Percentiles rank a stretch among this genome's conserved stretches.
These are phyloP conservation scores for Diadegma fenestrale DNA, from an alignment of 2,888 invertebrate genomes.

Conservation along the genomic window DNA sequence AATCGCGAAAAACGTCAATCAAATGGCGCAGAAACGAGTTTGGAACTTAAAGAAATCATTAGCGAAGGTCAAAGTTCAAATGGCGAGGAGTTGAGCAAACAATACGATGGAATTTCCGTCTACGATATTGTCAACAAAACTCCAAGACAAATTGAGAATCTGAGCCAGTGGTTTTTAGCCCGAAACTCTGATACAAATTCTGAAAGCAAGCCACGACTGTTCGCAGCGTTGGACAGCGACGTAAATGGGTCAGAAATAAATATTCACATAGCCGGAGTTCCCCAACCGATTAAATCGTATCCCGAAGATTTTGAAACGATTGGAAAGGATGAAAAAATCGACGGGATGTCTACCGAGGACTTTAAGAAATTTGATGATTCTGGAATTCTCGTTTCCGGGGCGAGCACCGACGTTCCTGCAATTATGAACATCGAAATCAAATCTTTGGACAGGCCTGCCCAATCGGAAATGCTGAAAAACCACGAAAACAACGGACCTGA, in stretches of 20 bases:
- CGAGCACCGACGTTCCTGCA: constrained; percentile 13
- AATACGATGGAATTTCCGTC: constrained; percentile 15
- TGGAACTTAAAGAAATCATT: not conserved
- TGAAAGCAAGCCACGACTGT: constrained; percentile 15
- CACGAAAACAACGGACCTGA: not conserved
- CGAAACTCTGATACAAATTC: constrained; percentile 24
- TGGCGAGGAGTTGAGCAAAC: not conserved
- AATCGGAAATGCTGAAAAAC: not conserved
- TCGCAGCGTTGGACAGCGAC: not conserved
- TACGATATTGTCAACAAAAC: constrained; percentile 52
- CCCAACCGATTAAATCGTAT: constrained; percentile 8
- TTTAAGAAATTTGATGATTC: constrained; percentile 27
- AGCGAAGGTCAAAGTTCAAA: not conserved
- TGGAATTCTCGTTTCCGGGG: constrained; percentile 8
- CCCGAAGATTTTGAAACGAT: constrained; percentile 1
- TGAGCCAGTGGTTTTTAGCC: constrained; percentile 16
- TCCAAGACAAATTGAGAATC: constrained; percentile 42
- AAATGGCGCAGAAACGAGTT: constrained; percentile 4
- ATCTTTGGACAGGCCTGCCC: constrained; percentile 12
- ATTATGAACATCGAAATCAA: not conserved
- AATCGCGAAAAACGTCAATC: constrained; percentile 40
- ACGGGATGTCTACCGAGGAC: not conserved
- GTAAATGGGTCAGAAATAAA: constrained; percentile 46
- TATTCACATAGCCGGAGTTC: constrained; percentile 50
- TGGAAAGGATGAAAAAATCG: not conserved